Percentiles rank a stretch among this genome's conserved stretches.
These are phyloP conservation scores for Pyrrhosoma nymphula DNA, from an alignment of 2,888 invertebrate species.

Conservation along the genomic window DNA sequence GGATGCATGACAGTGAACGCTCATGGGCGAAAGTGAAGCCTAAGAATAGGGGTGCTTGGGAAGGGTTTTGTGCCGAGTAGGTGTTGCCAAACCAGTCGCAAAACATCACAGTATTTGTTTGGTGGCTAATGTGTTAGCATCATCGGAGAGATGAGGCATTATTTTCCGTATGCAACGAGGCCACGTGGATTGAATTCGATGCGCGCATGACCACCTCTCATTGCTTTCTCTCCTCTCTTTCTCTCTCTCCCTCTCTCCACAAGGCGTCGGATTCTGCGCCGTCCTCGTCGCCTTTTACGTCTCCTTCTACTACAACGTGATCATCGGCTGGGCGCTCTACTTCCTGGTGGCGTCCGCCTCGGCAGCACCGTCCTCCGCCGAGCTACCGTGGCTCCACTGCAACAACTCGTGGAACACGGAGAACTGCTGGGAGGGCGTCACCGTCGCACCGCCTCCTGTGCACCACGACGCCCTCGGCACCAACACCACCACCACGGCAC, in stretches of 20 bases:
- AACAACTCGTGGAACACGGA: constrained; percentile 90
- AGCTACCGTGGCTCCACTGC: constrained; percentile 90
- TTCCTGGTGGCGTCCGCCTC: constrained; percentile 86
- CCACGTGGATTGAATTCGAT: no score
- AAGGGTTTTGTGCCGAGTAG: no score
- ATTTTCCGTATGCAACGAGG: no score
- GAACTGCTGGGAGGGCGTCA: constrained; percentile 82
- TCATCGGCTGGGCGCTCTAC: constrained; percentile 91
- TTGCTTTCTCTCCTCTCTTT: no score
- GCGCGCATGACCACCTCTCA: no score
- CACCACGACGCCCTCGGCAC: constrained; percentile 70
- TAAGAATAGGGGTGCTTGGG: no score
- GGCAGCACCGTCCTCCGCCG: constrained; percentile 79
- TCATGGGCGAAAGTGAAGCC: no score
- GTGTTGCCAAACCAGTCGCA: no score
- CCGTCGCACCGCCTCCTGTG: constrained; percentile 70
- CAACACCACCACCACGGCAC: constrained; percentile 40
- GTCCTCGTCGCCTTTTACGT: constrained; percentile 90
- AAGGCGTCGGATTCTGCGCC: constrained; percentile 90
- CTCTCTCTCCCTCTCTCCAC: constrained; percentile 68
- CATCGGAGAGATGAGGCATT: no score
- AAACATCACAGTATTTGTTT: no score
- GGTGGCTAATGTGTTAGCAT: no score
- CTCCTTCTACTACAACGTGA: constrained; percentile 91
- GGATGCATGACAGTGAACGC: no score